Percentiles rank a stretch among this genome's conserved stretches.
Conservation (phyloP, 1,140 invertebrate genomes). For the Drosophila paulistorum region DNA sequence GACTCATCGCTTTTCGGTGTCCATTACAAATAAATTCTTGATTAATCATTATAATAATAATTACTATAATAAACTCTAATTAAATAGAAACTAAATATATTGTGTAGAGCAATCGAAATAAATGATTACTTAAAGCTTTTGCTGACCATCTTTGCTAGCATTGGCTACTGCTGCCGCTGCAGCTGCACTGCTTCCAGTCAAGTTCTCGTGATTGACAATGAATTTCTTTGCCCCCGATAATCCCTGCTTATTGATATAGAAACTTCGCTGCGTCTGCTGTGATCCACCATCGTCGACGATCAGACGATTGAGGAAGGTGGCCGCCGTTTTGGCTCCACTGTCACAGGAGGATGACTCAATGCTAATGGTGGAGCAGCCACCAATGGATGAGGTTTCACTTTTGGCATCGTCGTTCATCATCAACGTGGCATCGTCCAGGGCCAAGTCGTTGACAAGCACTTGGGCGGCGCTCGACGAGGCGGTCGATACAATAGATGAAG, state of each 20-base stretch:
- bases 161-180: conserved; percentile 8
- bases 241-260: conserved; percentile 73
- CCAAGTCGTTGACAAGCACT: conserved; percentile 67
- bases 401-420: conserved; percentile 74
- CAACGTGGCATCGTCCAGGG: conserved; percentile 64
- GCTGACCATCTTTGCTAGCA: conserved; percentile 58
- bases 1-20: background rate
- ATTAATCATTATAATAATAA: background rate
- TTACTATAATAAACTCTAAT: background rate
- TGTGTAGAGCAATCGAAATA: conserved; percentile 23
- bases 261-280: conserved; percentile 61
- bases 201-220: conserved; percentile 67
- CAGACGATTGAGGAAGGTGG: conserved; percentile 65
- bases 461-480: conserved; percentile 63
- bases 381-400: conserved; percentile 73
- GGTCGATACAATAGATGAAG: conserved; percentile 65
- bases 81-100: conserved; percentile 7
- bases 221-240: conserved; percentile 70
- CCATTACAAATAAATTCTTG: conserved; percentile 1
- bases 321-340: conserved; percentile 64
- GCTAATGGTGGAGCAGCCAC: conserved; percentile 71
- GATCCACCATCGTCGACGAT: conserved; percentile 64
- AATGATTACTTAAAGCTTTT: conserved; percentile 69
- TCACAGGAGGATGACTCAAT: conserved; percentile 75
- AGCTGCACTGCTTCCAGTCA: conserved; percentile 23